Conservation (phyloP, 2,888 invertebrate genomes). For the Oscheius sp. region DNA sequence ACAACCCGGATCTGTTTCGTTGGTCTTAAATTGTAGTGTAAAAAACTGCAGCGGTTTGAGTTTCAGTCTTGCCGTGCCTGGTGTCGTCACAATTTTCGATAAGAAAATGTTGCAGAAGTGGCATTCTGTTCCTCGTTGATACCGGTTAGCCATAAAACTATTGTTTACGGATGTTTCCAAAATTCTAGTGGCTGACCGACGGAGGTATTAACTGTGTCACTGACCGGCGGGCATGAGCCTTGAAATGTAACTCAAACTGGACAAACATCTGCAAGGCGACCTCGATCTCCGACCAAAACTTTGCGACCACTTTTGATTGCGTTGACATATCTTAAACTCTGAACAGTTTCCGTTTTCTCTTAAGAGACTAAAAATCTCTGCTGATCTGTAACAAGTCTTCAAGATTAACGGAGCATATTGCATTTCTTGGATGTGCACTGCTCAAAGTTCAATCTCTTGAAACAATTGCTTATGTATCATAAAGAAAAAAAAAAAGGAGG, state of each 20-base stretch:
- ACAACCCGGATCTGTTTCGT: not conserved
- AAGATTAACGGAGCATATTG: too few relatives aligned
- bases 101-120: constrained; percentile 27
- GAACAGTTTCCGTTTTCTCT: not conserved
- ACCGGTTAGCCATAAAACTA: not conserved
- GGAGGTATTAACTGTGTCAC: constrained; percentile 5
- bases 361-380: not conserved
- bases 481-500: not conserved
- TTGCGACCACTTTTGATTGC: not conserved
- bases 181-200: not conserved
- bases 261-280: constrained; percentile 13
- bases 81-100: constrained; percentile 22
- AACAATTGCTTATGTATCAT: not conserved
- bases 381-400: too few relatives aligned
- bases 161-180: constrained; percentile 34
- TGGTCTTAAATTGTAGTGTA: constrained; percentile 10
- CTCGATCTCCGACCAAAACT: constrained; percentile 17
- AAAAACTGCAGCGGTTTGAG: not conserved
- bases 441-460: not conserved
- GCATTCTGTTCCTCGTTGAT: not conserved
- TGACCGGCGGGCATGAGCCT: constrained; percentile 5
- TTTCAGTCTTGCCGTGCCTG: constrained; percentile 16
- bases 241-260: constrained; percentile 29
- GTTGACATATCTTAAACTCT: too few relatives aligned
- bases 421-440: too few relatives aligned